Percentiles rank a stretch among this genome's conserved stretches.
These are phyloP conservation scores for Festucalex cinctus DNA, from an alignment of 2,113 vertebrate species.

Conservation along the genomic window DNA sequence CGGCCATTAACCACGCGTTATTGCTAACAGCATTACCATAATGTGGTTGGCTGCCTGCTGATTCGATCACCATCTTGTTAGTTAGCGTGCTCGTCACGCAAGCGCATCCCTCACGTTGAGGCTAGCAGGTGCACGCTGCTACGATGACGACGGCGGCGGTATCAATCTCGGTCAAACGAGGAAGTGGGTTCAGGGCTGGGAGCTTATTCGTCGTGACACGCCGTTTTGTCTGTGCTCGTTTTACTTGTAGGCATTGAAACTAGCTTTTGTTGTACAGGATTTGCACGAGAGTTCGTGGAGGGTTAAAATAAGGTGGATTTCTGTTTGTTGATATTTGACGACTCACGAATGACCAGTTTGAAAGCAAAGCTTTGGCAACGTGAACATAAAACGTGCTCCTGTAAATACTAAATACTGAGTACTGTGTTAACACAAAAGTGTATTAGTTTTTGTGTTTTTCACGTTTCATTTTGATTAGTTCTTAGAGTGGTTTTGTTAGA, in stretches of 20 bases:
- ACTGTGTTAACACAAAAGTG: no score
- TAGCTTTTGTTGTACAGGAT: background rate
- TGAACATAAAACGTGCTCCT: no score
- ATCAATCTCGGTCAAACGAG: slow-evolving; percentile 59
- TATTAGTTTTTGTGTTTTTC: no score
- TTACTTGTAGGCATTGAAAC: background rate
- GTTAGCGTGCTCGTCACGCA: slow-evolving; percentile 60
- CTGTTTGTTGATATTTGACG: no score
- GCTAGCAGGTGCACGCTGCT: slow-evolving; percentile 46
- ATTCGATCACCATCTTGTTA: slow-evolving; percentile 74
- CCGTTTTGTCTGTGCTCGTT: slow-evolving; percentile 7
- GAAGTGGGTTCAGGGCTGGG: slow-evolving; percentile 40
- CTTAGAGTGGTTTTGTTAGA: no score
- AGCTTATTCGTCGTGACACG: slow-evolving; percentile 33
- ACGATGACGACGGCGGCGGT: slow-evolving; percentile 21
- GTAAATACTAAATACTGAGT: no score
- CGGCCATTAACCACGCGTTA: slow-evolving; percentile 73
- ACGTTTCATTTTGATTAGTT: no score
- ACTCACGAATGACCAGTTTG: no score
- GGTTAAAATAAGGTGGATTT: no score
- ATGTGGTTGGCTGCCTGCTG: slow-evolving; percentile 66
- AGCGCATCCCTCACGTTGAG: slow-evolving; percentile 64
- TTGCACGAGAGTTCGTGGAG: no score
- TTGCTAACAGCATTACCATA: slow-evolving; percentile 74
- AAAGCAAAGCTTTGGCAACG: no score